Conservation (phyloP, 2,797 vertebrate genomes). For the Acestrorhynchus altus region DNA sequence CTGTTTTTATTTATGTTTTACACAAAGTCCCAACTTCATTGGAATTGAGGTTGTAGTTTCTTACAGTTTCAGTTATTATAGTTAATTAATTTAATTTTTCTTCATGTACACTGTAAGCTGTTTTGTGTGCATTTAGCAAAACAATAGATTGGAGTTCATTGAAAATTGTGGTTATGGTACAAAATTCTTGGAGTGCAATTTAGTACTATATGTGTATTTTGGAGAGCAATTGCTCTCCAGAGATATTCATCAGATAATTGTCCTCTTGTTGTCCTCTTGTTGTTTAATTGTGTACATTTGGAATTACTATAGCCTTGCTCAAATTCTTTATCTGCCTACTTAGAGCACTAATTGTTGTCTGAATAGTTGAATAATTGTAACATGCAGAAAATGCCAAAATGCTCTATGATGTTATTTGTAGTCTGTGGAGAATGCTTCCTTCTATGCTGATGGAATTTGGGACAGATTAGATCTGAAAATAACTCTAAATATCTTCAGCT, state of each 20-base stretch:
- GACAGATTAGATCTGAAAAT: slow-evolving; percentile 14
- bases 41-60: no score
- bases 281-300: neutral
- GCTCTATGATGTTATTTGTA: neutral
- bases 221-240: neutral
- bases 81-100: no score
- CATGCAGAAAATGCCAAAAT: neutral
- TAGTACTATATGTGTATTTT: neutral
- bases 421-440: neutral
- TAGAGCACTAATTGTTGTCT: neutral
- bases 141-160: no score
- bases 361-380: neutral
- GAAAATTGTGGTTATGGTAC: no score
- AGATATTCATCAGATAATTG: neutral
- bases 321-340: neutral
- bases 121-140: no score
- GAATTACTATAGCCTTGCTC: neutral
- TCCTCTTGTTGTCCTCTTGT: neutral
- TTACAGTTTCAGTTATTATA: no score
- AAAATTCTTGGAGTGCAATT: neutral
- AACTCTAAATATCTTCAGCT: slow-evolving; percentile 16
- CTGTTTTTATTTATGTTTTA: no score
- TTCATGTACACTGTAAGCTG: no score
- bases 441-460: neutral
- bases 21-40: no score